Evolutionary conservation across 2,888 invertebrate species (phyloP).

Genomic region (Eupithecia vulgata): DNA sequence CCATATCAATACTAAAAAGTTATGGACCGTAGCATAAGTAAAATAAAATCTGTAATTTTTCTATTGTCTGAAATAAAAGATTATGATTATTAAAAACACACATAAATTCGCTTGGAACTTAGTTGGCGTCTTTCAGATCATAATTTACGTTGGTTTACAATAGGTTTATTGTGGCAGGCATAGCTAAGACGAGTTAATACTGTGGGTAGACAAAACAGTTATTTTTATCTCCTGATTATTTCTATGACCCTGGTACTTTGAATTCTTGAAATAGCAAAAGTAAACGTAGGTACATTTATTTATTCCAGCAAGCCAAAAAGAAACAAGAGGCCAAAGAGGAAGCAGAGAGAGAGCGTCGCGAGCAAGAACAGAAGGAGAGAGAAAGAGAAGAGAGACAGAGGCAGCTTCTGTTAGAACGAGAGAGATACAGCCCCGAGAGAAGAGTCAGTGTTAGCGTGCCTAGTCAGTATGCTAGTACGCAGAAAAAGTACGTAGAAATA

Average conservation of each 20-base stretch:
- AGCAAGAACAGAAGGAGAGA: constrained; percentile 68
- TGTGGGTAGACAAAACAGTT: not conserved
- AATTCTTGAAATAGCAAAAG: not conserved
- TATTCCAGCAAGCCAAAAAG: constrained; percentile 75
- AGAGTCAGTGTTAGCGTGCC: constrained; percentile 55
- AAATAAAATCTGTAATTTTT: too few species aligned
- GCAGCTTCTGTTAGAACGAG: constrained; percentile 53
- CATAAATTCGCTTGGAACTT: too few species aligned
- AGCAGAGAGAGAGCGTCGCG: constrained; percentile 68
- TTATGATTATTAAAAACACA: too few species aligned
- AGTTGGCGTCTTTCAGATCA: too few species aligned
- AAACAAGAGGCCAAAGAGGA: constrained; percentile 77
- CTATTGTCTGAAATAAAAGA: too few species aligned
- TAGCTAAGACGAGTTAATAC: too few species aligned
- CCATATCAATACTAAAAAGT: too few species aligned
- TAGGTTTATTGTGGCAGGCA: too few species aligned
- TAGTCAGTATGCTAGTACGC: constrained; percentile 42
- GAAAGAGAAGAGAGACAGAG: constrained; percentile 66
- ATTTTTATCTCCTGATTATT: not conserved
- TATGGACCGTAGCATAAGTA: too few species aligned
- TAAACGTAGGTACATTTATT: not conserved
- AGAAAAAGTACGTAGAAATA: constrained; percentile 50
- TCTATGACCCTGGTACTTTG: not conserved
- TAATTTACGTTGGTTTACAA: too few species aligned
- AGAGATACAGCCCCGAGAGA: constrained; percentile 57